Percentiles rank a stretch among this genome's conserved stretches.
Evolutionary conservation across 1,140 invertebrate genomes (phyloP).

Genomic region (Orius laevigatus): DNA sequence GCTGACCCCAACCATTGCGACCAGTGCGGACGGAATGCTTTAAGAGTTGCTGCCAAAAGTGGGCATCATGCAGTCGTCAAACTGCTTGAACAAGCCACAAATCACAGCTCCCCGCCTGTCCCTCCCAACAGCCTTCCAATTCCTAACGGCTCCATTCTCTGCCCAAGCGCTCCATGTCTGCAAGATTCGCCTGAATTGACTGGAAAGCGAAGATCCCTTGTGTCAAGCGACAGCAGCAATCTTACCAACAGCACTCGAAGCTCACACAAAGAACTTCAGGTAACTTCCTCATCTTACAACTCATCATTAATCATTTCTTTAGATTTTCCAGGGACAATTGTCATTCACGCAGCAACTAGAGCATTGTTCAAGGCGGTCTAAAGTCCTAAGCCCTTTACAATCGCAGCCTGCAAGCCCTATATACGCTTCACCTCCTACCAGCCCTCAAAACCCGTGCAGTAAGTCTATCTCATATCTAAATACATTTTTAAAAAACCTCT

Average conservation of each 20-base stretch:
- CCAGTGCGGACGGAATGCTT: conserved; percentile 67
- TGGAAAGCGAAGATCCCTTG: conserved; percentile 49
- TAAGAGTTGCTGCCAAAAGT: conserved; percentile 60
- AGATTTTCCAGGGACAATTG: conserved; percentile 25
- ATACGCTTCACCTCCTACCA: conserved; percentile 67
- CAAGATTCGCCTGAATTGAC: conserved; percentile 46
- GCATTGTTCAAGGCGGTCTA: conserved; percentile 37
- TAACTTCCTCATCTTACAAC: conserved; percentile 1
- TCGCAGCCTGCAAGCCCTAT: conserved; percentile 63
- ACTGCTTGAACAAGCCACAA: conserved; percentile 37
- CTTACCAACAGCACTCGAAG: conserved; percentile 47
- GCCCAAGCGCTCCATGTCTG: conserved; percentile 18
- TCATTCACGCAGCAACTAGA: conserved; percentile 66
- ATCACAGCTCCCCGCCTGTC: conserved; percentile 4
- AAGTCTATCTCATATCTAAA: conserved; percentile 13
- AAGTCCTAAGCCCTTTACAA: conserved; percentile 48
- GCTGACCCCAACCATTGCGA: conserved; percentile 87
- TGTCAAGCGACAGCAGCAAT: conserved; percentile 54
- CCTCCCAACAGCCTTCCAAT: conserved; percentile 13
- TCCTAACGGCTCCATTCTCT: conserved; percentile 14
- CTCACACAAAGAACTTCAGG: conserved; percentile 31
- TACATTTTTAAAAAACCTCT: not conserved
- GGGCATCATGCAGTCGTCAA: conserved; percentile 53
- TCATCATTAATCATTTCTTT: not conserved
- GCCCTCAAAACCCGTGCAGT: conserved; percentile 46